Evolutionary conservation across 2,113 vertebrate species (phyloP).

Genomic region (Rhadina sibilatrix): DNA sequence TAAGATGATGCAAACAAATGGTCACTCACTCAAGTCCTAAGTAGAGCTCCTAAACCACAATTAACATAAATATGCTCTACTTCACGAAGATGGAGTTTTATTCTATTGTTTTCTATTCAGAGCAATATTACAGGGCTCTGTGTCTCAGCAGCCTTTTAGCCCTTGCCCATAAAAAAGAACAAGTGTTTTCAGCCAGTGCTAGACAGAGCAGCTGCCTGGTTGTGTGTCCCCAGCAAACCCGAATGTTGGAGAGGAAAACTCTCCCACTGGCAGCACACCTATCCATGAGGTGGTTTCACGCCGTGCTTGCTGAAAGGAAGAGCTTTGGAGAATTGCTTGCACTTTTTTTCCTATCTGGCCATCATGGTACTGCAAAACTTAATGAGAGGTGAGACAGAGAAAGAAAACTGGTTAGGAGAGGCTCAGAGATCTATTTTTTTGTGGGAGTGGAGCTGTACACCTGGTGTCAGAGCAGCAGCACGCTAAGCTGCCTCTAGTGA

Average conservation of each 20-base stretch:
- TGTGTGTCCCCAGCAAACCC: neutral
- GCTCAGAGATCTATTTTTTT: neutral
- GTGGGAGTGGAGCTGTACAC: neutral
- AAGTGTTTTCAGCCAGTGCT: neutral
- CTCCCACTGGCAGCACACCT: neutral
- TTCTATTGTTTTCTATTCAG: neutral
- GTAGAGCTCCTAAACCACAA: neutral
- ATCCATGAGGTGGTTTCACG: neutral
- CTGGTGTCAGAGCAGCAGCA: neutral
- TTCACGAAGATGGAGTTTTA: neutral
- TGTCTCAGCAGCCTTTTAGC: neutral
- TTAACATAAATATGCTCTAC: neutral
- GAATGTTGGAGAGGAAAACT: neutral
- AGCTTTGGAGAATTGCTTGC: neutral
- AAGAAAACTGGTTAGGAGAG: neutral
- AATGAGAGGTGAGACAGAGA: neutral
- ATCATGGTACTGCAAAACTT: neutral
- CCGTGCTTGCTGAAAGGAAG: neutral
- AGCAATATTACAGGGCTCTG: neutral
- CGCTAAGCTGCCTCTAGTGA: neutral
- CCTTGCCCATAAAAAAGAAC: neutral
- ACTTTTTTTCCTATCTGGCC: neutral
- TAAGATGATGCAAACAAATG: constrained; percentile 10
- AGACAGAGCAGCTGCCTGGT: neutral
- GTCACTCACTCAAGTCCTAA: neutral